phyloP scores from a whole-genome alignment of 1,140 invertebrate genomes.

The Asobara japonica region DNA sequence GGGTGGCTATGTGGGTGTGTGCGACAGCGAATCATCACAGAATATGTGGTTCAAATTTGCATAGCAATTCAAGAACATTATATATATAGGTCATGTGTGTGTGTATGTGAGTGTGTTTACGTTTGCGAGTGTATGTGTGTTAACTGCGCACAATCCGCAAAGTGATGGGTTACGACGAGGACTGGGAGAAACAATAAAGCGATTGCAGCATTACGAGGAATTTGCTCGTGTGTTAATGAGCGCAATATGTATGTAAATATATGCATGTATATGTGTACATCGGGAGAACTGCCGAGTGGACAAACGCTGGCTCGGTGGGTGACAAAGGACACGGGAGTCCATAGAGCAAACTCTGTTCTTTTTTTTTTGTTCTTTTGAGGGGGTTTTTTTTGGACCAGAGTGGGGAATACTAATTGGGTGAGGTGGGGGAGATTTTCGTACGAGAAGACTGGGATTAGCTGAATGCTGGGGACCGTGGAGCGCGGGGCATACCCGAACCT shows the following conservation, averaged over 20 bases:
- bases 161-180: background rate
- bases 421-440: background rate
- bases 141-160: background rate
- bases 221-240: background rate
- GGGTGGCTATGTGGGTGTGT: too few relatives aligned
- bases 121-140: background rate
- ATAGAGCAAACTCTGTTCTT: background rate
- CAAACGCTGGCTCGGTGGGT: background rate
- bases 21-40: too few relatives aligned
- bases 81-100: too few relatives aligned
- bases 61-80: too few relatives aligned
- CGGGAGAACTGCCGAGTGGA: background rate
- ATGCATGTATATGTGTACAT: constrained; percentile 1
- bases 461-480: background rate
- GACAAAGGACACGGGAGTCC: constrained; percentile 4
- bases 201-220: constrained; percentile 15
- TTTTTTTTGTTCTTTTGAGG: background rate
- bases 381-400: constrained; percentile 27
- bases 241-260: too few relatives aligned
- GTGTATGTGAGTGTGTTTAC: too few relatives aligned
- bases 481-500: background rate
- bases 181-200: constrained; percentile 30
- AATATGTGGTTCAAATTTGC: too few relatives aligned
- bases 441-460: background rate
- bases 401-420: constrained; percentile 17